phyloP scores from a whole-genome alignment of 2,797 vertebrate species.

The Sciurus carolinensis region DNA sequence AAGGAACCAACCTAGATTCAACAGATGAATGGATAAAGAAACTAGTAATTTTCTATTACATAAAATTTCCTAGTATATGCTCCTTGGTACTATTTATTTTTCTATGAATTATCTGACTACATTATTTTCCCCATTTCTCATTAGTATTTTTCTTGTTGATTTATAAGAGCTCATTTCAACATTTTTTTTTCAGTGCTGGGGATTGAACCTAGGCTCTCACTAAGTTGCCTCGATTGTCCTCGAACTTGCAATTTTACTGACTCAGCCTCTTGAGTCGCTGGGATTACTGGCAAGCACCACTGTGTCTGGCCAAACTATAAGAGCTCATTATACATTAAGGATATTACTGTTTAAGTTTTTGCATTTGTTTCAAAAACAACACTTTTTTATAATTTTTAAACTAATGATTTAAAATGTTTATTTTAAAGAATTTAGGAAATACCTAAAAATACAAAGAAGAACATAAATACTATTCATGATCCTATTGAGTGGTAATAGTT shows the following conservation, averaged over 20 bases:
- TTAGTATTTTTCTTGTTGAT: conserved; percentile 23
- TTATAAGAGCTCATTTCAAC: neutral
- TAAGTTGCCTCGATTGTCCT: neutral
- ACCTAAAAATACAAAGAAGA: conserved; percentile 2
- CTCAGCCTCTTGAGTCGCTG: neutral
- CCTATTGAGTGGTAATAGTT: neutral
- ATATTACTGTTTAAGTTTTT: conserved; percentile 1
- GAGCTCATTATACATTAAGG: neutral
- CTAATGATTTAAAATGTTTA: neutral
- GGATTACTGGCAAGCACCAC: neutral
- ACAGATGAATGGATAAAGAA: no score
- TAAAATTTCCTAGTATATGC: neutral
- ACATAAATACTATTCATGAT: neutral
- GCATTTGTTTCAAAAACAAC: conserved; percentile 45
- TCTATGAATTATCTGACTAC: conserved; percentile 13
- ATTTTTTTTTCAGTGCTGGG: neutral
- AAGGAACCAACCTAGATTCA: no score
- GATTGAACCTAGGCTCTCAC: neutral
- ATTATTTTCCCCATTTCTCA: neutral
- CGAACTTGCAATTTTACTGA: neutral
- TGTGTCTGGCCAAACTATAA: neutral
- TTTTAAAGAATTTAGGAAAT: conserved; percentile 27
- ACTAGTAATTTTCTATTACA: neutral
- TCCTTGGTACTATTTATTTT: neutral
- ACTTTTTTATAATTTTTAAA: conserved; percentile 19